Base-by-base conservation (phyloP, 2,113 vertebrate species). In the Psittacara wagleri region DNA sequence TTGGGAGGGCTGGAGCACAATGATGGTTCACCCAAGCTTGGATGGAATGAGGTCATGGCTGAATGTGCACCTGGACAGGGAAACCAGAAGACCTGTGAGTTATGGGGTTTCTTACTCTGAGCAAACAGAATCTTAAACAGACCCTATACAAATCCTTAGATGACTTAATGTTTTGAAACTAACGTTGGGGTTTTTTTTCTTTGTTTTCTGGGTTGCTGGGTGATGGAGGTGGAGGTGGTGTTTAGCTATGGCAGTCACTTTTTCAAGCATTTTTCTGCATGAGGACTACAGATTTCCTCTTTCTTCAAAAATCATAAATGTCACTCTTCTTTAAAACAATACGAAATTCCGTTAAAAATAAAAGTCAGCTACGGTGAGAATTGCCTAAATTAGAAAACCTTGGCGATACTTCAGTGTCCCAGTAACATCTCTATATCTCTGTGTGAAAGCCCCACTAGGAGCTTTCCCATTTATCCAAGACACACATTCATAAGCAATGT, bases 361-460 rank as follows among this genome's bases (percentile, higher is more conserved):
- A 41, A 73, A 6, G 29, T 10, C 43, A 86, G 13, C 76, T 86
- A 31, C 18, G n/a, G 27, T 37, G 31, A 84, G 61, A 86, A 75
- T 17, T 68, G 29, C 8, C 55, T 75, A 72, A 77, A 88, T 64
- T 31, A 57, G 35, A 70, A 88, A 75, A 78, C 62, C 43, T 54
- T 84, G 83, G 52, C 76, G 68, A 57, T 52, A 39, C 61, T 79
- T 76, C 68, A 68, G 46, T 55, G 39, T 63, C 68, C 83, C 73
- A 55, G 3, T 23, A 86, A 80, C 24, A 78, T 57, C 70, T 80
- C 37, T 39, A 15, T 1, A 31, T 14, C 29, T 54, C 69, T 88
- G 86, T 91, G 95, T 90, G 95, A 96, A 95, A 96, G 70, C 54
- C n/a, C 13, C 69, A 29, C 39, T 19, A 43, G 86, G 22, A 63